A percentile compares a stretch with the other conserved stretches of the same genome.
These are phyloP conservation scores for Paralichthys olivaceus DNA, from an alignment of 2,113 vertebrate species.

Conservation along the genomic window DNA sequence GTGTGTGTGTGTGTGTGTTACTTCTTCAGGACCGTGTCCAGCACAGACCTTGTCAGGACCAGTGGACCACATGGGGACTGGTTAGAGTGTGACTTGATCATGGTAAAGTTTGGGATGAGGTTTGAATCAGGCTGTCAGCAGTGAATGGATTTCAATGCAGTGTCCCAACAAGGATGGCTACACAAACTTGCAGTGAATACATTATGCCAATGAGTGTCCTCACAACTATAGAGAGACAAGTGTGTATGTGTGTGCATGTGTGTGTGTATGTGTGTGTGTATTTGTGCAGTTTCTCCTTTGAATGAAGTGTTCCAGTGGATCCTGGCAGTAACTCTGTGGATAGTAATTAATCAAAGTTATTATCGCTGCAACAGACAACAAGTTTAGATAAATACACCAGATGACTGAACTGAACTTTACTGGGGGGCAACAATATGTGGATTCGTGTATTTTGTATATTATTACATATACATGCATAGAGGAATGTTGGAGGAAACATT, in stretches of 20 bases:
- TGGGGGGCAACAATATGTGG: neutral
- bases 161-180: neutral
- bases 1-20: neutral
- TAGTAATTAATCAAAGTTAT: slow-evolving; percentile 40
- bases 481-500: too few species aligned
- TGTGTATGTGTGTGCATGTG: neutral
- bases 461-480: too few species aligned
- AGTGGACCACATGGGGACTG: too few species aligned
- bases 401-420: neutral
- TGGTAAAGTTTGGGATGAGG: neutral
- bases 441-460: neutral
- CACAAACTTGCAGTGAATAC: neutral
- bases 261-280: neutral
- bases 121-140: neutral
- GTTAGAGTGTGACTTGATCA: neutral
- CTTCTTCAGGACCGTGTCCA: neutral
- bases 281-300: slow-evolving; percentile 18
- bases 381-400: slow-evolving; percentile 2
- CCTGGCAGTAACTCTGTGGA: slow-evolving; percentile 35
- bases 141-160: neutral
- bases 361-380: slow-evolving; percentile 32
- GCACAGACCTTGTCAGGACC: neutral
- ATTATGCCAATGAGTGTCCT: too few species aligned
- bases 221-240: too few species aligned
- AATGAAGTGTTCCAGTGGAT: slow-evolving; percentile 28